Percentiles rank a stretch among this genome's conserved stretches.
phyloP scores from a whole-genome alignment of 2,797 vertebrate species.

The Hybognathus amarus region DNA sequence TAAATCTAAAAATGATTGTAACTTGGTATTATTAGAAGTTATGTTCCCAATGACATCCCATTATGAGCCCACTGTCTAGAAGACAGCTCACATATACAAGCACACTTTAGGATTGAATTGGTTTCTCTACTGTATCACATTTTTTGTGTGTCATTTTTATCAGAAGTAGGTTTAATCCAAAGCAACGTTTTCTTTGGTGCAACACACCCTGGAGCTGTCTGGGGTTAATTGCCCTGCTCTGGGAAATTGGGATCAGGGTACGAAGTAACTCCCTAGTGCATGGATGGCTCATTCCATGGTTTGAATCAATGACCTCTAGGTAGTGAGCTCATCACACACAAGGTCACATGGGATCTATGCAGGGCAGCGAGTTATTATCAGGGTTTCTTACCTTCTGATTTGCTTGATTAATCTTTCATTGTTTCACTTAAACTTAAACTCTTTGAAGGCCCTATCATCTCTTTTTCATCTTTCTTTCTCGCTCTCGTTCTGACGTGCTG shows the following conservation, averaged over 20 bases:
- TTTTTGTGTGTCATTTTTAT: background rate
- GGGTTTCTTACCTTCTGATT: conserved; percentile 9
- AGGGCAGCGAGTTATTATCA: conserved; percentile 12
- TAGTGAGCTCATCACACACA: conserved; percentile 6
- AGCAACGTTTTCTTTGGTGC: background rate
- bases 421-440: conserved; percentile 19
- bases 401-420: conserved; percentile 39
- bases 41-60: background rate
- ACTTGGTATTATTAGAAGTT: background rate
- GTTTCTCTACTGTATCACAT: background rate
- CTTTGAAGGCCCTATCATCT: conserved; percentile 34
- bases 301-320: conserved; percentile 17
- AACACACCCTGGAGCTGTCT: background rate
- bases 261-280: conserved; percentile 14
- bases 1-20: background rate
- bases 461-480: conserved; percentile 41
- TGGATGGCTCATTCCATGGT: conserved; percentile 8
- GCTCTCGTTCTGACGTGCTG: conserved; percentile 12
- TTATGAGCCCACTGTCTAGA: background rate
- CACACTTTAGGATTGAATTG: background rate
- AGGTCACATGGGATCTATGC: background rate
- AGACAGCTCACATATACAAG: background rate
- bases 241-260: conserved; percentile 21
- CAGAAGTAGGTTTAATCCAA: conserved; percentile 1
- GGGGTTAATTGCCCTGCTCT: conserved; percentile 33